A percentile compares a stretch with the other conserved stretches of the same genome.
These are phyloP conservation scores for Melanotaenia maccullochi DNA, from an alignment of 2,797 vertebrate species.

Conservation along the genomic window DNA sequence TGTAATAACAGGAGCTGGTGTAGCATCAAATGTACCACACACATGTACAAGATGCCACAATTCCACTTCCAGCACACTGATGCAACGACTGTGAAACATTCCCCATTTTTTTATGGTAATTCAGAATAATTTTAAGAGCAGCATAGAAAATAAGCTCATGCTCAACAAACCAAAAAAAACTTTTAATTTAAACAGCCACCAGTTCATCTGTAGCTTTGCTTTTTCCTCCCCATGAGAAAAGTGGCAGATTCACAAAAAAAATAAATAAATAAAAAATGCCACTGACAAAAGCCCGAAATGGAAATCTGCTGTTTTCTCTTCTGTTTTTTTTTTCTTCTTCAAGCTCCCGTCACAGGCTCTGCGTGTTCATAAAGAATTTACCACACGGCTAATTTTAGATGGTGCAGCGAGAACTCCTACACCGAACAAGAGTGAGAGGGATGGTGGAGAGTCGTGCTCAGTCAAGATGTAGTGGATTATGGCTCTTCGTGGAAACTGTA, in stretches of 20 bases:
- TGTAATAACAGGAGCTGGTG: conserved; percentile 18
- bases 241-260: conserved; percentile 36
- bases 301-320: conserved; percentile 58
- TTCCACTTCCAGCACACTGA: conserved; percentile 26
- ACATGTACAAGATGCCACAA: conserved; percentile 27
- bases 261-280: conserved; percentile 22
- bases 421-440: conserved; percentile 35
- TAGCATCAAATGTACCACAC: conserved; percentile 31
- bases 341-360: conserved; percentile 46
- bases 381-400: conserved; percentile 75
- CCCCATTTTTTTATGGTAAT: not conserved
- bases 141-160: conserved; percentile 14
- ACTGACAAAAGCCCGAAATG: conserved; percentile 51
- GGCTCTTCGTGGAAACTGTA: conserved; percentile 42
- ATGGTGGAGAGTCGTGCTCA: conserved; percentile 40
- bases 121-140: conserved; percentile 15
- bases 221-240: conserved; percentile 7
- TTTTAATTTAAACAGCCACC: conserved; percentile 17
- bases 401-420: conserved; percentile 60
- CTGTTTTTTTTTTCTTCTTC: conserved; percentile 26
- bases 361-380: conserved; percentile 79
- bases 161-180: conserved; percentile 19
- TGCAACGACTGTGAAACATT: conserved; percentile 36
- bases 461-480: conserved; percentile 42
- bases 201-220: conserved; percentile 14